Evolutionary conservation across 53 echinoderm and acorn worm species (phyloP).

Genomic region (Apostichopus leukothele): DNA sequence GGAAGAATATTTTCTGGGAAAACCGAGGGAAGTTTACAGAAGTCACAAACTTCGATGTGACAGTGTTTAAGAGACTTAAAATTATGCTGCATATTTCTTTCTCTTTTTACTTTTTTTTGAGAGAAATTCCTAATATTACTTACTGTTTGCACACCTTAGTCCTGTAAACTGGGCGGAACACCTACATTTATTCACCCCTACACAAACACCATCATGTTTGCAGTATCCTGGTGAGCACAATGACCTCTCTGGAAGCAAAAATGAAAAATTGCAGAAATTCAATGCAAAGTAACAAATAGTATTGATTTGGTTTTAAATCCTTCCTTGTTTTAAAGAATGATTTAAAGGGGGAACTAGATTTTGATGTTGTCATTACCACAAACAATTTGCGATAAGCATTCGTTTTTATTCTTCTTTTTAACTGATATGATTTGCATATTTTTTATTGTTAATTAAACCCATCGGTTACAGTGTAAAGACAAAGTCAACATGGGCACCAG

Average conservation of each 20-base stretch:
- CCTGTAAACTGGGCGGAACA: constrained; percentile 65
- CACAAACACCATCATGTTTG: constrained; percentile 74
- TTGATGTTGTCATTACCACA: too few relatives aligned
- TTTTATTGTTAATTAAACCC: not conserved
- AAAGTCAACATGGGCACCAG: not conserved
- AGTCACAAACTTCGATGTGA: too few relatives aligned
- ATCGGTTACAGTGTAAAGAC: not conserved
- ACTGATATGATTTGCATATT: not conserved
- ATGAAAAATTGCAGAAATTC: too few relatives aligned
- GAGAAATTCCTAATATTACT: constrained; percentile 16
- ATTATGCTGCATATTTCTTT: too few relatives aligned
- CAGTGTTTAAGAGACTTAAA: too few relatives aligned
- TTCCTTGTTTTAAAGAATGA: too few relatives aligned
- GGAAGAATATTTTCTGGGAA: too few relatives aligned
- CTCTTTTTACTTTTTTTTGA: too few relatives aligned
- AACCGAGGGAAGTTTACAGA: too few relatives aligned
- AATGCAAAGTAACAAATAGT: not conserved
- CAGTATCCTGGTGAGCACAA: constrained; percentile 61
- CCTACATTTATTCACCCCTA: constrained; percentile 71
- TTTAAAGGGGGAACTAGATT: too few relatives aligned
- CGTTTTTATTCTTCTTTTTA: not conserved
- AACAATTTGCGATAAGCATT: too few relatives aligned
- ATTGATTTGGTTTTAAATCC: not conserved
- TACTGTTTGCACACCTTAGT: constrained; percentile 68
- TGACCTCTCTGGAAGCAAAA: constrained; percentile 47